These are phyloP conservation scores for Hemiscyllium ocellatum DNA, from an alignment of 2,113 vertebrate species.

Conservation along the genomic window DNA sequence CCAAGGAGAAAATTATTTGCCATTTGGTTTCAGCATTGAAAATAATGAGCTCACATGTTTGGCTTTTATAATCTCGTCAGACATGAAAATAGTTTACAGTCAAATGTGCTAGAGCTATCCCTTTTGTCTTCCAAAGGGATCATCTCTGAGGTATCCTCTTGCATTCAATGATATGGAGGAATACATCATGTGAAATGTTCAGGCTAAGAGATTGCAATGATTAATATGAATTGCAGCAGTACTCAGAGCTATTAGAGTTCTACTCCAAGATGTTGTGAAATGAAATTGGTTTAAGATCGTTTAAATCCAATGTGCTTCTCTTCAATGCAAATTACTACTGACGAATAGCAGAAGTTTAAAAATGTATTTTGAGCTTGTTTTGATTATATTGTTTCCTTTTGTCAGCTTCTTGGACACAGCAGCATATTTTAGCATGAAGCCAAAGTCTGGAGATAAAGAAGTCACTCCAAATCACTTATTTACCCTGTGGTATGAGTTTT, in stretches of 20 bases:
- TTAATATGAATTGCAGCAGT: neutral
- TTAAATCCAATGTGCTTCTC: neutral
- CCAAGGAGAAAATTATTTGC: neutral
- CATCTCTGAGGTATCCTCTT: neutral
- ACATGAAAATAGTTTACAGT: neutral
- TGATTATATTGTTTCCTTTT: constrained; percentile 46
- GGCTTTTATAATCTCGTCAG: neutral
- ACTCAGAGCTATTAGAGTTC: neutral
- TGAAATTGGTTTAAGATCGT: neutral
- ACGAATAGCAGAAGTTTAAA: neutral
- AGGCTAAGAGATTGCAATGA: neutral
- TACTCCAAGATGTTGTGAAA: too few relatives aligned
- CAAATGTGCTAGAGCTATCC: neutral
- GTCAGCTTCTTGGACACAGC: constrained; percentile 85
- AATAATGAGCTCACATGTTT: neutral
- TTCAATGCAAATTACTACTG: neutral
- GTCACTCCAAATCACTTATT: constrained; percentile 86
- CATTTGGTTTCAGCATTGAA: neutral
- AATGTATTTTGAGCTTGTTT: neutral
- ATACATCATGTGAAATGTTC: neutral
- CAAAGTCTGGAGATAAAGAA: constrained; percentile 88
- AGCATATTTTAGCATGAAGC: constrained; percentile 83
- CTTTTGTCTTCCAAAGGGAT: neutral
- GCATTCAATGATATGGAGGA: neutral
- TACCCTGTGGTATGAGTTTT: constrained; percentile 93